Percentiles rank a stretch among this genome's conserved stretches.
phyloP scores from a whole-genome alignment of 2,113 vertebrate genomes.

The Ornithorhynchus anatinus region DNA sequence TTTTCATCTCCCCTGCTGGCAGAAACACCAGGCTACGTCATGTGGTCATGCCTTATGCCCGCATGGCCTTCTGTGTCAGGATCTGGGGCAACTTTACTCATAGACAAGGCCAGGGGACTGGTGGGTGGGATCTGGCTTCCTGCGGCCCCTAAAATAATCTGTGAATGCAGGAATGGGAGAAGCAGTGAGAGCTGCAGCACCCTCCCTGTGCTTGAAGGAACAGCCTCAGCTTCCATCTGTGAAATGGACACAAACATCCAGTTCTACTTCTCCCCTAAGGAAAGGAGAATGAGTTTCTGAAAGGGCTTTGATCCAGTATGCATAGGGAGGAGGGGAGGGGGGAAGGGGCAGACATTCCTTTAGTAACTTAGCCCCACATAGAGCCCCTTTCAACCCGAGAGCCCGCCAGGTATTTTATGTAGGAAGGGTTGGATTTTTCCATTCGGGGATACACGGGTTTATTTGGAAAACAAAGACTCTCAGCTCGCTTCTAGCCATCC shows the following conservation, averaged over 20 bases:
- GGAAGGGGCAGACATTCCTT: background rate
- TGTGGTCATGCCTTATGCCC: too few relatives aligned
- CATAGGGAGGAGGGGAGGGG: background rate
- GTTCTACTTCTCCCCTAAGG: fast-evolving
- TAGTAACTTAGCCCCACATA: fast-evolving
- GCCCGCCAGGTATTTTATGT: background rate
- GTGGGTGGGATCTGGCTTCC: too few relatives aligned
- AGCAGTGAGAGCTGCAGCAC: background rate
- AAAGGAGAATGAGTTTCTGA: background rate
- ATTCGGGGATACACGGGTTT: background rate
- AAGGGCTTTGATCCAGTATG: background rate
- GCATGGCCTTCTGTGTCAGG: too few relatives aligned
- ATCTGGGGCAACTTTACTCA: too few relatives aligned
- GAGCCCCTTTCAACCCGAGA: background rate
- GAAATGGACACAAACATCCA: too few relatives aligned
- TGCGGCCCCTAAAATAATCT: too few relatives aligned
- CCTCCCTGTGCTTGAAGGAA: too few relatives aligned
- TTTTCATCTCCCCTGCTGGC: too few relatives aligned
- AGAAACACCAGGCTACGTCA: too few relatives aligned
- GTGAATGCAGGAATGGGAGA: background rate
- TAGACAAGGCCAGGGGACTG: too few relatives aligned
- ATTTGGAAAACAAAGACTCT: background rate
- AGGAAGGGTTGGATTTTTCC: background rate
- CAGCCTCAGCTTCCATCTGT: background rate
- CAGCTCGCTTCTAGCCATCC: background rate